phyloP scores from a whole-genome alignment of 2,113 vertebrate species.

The Dunckerocampus dactyliophorus region DNA sequence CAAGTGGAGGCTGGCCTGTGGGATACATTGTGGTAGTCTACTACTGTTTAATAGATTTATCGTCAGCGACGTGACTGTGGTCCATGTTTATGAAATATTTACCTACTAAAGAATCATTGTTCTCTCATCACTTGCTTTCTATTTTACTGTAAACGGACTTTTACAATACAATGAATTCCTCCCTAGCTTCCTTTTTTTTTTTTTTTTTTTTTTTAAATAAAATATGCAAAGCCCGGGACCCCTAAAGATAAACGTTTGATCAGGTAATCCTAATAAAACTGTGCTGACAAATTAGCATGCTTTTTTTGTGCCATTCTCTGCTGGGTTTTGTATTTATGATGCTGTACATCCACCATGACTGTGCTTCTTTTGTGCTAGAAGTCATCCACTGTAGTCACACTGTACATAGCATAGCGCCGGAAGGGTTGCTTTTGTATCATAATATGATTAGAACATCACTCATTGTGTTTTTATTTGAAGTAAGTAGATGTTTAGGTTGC shows the following conservation, averaged over 20 bases:
- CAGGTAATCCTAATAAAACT: conserved; percentile 54
- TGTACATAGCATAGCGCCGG: conserved; percentile 60
- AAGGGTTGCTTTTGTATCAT: conserved; percentile 34
- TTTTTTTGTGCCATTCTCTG: conserved; percentile 53
- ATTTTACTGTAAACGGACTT: not conserved
- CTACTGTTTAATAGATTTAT: no score
- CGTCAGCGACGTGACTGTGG: conserved; percentile 11
- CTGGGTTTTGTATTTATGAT: conserved; percentile 56
- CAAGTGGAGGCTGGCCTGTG: no score
- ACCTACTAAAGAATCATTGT: not conserved
- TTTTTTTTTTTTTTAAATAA: not conserved
- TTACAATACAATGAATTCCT: conserved; percentile 8
- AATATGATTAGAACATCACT: conserved; percentile 26
- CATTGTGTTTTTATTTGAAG: conserved; percentile 22
- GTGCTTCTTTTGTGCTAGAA: conserved; percentile 39
- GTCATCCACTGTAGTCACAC: conserved; percentile 25
- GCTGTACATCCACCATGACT: conserved; percentile 45
- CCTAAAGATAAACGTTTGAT: conserved; percentile 45
- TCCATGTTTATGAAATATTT: conserved; percentile 53
- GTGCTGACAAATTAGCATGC: conserved; percentile 64
- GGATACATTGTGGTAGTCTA: no score
- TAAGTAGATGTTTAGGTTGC: conserved; percentile 29
- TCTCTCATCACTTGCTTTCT: not conserved
- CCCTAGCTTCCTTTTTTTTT: not conserved
- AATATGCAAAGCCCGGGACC: conserved; percentile 54